phyloP scores from a whole-genome alignment of 2,888 invertebrate genomes.

The Tillus elongatus region DNA sequence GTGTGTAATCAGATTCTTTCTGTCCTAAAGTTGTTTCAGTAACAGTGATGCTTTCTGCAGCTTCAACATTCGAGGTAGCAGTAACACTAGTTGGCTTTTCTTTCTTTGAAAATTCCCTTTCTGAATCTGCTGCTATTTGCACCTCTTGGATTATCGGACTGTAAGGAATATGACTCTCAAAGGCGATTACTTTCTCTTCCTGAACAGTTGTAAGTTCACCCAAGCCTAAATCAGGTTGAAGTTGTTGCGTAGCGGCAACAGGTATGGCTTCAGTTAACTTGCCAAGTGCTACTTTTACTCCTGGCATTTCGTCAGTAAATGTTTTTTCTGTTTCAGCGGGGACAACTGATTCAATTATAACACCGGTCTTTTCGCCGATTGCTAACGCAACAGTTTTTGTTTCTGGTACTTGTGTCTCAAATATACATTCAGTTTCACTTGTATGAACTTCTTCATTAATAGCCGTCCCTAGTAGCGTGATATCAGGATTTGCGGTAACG shows the following conservation, averaged over 20 bases:
- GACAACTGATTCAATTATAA: constrained; percentile 42
- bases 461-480: constrained; percentile 37
- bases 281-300: constrained; percentile 30
- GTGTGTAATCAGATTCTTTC: constrained; percentile 38
- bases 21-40: constrained; percentile 41
- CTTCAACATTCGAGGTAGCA: constrained; percentile 41
- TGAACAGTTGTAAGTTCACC: constrained; percentile 17
- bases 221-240: constrained; percentile 19
- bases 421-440: constrained; percentile 39
- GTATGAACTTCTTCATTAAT: constrained; percentile 41
- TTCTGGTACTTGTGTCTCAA: constrained; percentile 34
- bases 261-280: constrained; percentile 37
- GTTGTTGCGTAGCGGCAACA: constrained; percentile 32
- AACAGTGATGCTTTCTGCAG: constrained; percentile 36
- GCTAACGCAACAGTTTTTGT: constrained; percentile 38
- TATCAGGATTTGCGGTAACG: constrained; percentile 35
- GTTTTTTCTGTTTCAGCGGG: constrained; percentile 44
- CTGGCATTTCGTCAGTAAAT: constrained; percentile 34
- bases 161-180: constrained; percentile 30
- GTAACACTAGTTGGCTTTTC: constrained; percentile 36
- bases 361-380: constrained; percentile 40
- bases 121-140: constrained; percentile 28
- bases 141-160: constrained; percentile 36
- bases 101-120: constrained; percentile 33
- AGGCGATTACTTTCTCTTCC: constrained; percentile 27